These are phyloP conservation scores for Acanthiza pusilla DNA, from an alignment of 2,797 vertebrate genomes.

Conservation along the genomic window DNA sequence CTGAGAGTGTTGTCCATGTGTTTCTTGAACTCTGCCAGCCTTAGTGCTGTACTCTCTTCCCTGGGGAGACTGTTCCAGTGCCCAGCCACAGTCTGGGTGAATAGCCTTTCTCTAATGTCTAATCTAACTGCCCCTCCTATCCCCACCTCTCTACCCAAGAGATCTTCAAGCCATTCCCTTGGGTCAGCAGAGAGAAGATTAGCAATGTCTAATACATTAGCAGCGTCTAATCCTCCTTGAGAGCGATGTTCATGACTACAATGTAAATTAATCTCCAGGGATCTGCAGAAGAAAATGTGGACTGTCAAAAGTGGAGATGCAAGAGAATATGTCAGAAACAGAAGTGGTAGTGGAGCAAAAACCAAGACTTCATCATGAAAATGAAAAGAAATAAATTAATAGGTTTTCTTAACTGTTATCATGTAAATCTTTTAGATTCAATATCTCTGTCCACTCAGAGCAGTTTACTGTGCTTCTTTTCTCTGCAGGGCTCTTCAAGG, in stretches of 20 bases:
- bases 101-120: not conserved
- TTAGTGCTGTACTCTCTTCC: not conserved
- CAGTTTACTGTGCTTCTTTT: not conserved
- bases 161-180: not conserved
- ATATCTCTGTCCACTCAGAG: not conserved
- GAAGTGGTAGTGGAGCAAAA: not conserved
- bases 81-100: not conserved
- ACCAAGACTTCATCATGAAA: fast-evolving
- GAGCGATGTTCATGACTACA: not conserved
- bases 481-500: not conserved
- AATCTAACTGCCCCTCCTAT: not conserved
- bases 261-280: not conserved
- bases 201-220: not conserved
- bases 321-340: not conserved
- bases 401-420: not conserved
- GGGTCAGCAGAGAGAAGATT: not conserved
- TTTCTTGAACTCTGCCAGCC: not conserved
- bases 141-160: too few species aligned
- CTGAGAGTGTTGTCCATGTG: not conserved
- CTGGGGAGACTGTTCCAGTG: not conserved
- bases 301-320: not conserved
- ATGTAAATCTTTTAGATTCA: not conserved
- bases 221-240: not conserved
- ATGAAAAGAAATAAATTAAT: not conserved
- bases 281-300: not conserved